These are phyloP conservation scores for Acronicta alni DNA, from an alignment of 2,888 invertebrate species.

Conservation along the genomic window DNA sequence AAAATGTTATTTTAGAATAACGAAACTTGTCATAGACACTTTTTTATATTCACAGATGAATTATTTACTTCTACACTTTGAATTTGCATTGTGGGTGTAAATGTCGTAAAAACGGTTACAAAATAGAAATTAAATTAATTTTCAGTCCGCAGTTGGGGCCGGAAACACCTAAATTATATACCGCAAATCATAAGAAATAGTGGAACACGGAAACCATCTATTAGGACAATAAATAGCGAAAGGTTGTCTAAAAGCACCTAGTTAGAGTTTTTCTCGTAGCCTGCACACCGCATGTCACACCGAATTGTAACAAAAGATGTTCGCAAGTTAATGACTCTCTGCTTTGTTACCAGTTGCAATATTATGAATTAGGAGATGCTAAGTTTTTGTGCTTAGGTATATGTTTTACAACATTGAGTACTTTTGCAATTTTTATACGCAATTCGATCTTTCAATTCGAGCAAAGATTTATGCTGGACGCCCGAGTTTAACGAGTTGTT, in stretches of 20 bases:
- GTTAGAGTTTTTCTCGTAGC: constrained; percentile 28
- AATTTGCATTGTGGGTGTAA: not conserved
- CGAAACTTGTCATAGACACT: constrained; percentile 50
- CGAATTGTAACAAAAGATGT: constrained; percentile 35
- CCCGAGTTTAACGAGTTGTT: no score
- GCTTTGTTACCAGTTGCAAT: no score
- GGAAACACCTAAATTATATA: constrained; percentile 70
- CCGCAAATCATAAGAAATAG: constrained; percentile 65
- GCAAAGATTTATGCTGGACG: no score
- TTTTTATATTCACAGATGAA: constrained; percentile 27
- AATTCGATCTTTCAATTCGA: no score
- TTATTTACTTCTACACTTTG: constrained; percentile 17
- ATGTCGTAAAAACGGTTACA: constrained; percentile 1
- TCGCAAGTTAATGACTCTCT: not conserved
- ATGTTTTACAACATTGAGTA: no score
- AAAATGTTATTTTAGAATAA: constrained; percentile 70
- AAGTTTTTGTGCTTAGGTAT: no score
- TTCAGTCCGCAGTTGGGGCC: constrained; percentile 50
- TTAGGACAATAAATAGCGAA: constrained; percentile 45
- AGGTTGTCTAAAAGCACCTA: constrained; percentile 24
- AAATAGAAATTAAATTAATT: constrained; percentile 38
- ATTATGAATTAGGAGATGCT: no score
- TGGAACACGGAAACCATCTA: constrained; percentile 72
- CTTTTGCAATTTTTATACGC: no score
- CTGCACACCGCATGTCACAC: constrained; percentile 35